Percentiles rank a stretch among this genome's conserved stretches.
Conservation (phyloP, 2,113 vertebrate genomes). For the Rhabdomys dilectus region DNA sequence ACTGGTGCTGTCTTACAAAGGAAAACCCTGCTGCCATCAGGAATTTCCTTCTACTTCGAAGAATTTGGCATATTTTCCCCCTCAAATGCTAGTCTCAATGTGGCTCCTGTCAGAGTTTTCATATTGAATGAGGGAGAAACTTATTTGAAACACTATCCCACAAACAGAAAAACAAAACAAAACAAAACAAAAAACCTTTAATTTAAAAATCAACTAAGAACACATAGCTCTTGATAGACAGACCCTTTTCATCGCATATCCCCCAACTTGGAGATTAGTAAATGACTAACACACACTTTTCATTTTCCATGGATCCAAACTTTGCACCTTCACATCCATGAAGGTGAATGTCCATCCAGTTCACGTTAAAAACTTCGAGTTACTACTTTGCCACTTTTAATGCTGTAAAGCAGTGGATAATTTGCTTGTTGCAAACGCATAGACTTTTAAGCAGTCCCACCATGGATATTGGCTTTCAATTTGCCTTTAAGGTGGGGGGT, state of each 20-base stretch:
- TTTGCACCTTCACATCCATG: slow-evolving; percentile 56
- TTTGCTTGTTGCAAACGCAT: slow-evolving; percentile 75
- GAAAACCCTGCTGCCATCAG: slow-evolving; percentile 71
- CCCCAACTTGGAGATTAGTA: slow-evolving; percentile 33
- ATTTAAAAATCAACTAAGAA: slow-evolving; percentile 77
- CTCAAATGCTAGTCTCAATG: slow-evolving; percentile 40
- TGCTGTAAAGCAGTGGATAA: slow-evolving; percentile 65
- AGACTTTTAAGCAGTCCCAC: slow-evolving; percentile 81
- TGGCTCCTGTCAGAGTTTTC: slow-evolving; percentile 18
- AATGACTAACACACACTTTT: slow-evolving; percentile 32
- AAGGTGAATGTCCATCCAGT: slow-evolving; percentile 61
- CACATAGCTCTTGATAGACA: slow-evolving; percentile 39
- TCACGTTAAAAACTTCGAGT: slow-evolving; percentile 40
- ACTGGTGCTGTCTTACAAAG: slow-evolving; percentile 80
- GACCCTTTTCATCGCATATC: slow-evolving; percentile 33
- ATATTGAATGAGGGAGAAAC: slow-evolving; percentile 7
- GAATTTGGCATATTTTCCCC: slow-evolving; percentile 28
- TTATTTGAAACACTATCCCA: slow-evolving; percentile 64
- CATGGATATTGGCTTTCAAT: slow-evolving; percentile 76
- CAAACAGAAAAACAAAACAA: background rate
- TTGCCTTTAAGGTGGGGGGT: background rate
- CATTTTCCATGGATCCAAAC: slow-evolving; percentile 53
- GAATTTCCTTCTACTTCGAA: slow-evolving; percentile 75
- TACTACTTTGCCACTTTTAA: slow-evolving; percentile 32
- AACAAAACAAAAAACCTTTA: slow-evolving; percentile 10